Evolutionary conservation across 2,797 vertebrate genomes (phyloP), one percentile per base, ranked within the genome.

Genomic region (Anguilla megastoma): DNA sequence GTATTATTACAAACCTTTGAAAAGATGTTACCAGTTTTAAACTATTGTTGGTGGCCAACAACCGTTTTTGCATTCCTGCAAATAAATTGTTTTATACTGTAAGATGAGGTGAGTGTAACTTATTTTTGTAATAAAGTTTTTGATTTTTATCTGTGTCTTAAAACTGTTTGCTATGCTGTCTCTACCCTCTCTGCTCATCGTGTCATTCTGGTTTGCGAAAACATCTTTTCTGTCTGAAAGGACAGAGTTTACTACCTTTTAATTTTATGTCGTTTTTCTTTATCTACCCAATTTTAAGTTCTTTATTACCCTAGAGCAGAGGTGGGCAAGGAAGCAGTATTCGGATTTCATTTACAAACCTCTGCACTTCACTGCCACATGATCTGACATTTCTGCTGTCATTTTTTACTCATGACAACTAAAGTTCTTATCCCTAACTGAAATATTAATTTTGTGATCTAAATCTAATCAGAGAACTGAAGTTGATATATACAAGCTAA

Each of bases 61-160:
- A 97, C 96, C 97, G 96, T 97, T 96, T 94, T 97, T 98, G 96
- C 96, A 97, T 97, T 98, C 95, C 97, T 97, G 97, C 96, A 98
- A 98, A 98, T 97, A 96, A 97, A 98, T 97, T 98, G 97, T 98
- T 98, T 99, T 98, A 98, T 99, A 98, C 96, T 98, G 97, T 98
- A 98, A 97, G 97, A 96, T 96, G 95, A 98, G 96, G 96, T 95
- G 96, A 96, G 95, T 97, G 96, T 97, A 97, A 97, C 96, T 97
- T 97, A 98, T 99, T 98, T 98, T 98, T 98, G 96, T 98, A 98
- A 98, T 98, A 98, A 98, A 98, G 97, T 96, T 97, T 96, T 97
- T 97, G 97, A 97, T 96, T 97, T 97, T 97, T 95, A 97, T 94
- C 94, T 93, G 92, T 93, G 94, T 95, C 95, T 97, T 97, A 97